Evolutionary conservation across 1,140 invertebrate species (phyloP).

Genomic region (Macrobrachium rosenbergii): DNA sequence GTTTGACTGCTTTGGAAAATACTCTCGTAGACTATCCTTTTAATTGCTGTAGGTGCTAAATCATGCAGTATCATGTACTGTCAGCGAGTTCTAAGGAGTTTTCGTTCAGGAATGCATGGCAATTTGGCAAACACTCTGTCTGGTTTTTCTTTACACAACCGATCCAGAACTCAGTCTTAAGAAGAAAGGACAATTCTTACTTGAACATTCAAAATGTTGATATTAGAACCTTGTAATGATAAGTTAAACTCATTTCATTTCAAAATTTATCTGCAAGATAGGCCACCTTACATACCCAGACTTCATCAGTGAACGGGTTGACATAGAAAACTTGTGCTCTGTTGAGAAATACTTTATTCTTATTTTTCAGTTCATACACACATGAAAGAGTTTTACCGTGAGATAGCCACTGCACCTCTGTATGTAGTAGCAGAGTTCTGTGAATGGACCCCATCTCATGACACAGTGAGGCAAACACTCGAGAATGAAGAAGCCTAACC

Average conservation of each 20-base stretch:
- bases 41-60: constrained; percentile 21
- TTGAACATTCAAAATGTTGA: neutral
- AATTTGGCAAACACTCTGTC: no score
- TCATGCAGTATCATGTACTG: neutral
- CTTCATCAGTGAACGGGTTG: neutral
- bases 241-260: constrained; percentile 27
- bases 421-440: no score
- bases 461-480: neutral
- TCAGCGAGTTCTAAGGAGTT: neutral
- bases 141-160: no score
- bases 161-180: neutral
- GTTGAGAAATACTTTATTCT: neutral
- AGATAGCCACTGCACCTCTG: no score
- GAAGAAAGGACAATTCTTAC: neutral
- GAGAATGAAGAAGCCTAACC: neutral
- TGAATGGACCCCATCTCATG: no score
- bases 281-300: neutral
- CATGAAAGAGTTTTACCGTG: constrained; percentile 20
- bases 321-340: neutral
- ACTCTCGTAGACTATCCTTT: neutral
- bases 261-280: neutral
- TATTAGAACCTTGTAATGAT: constrained; percentile 11
- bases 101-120: no score
- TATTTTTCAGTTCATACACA: constrained; percentile 21
- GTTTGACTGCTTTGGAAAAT: neutral